Evolutionary conservation across 2,888 invertebrate genomes (phyloP), one percentile per base, ranked within the genome.

Genomic region (Ernsta delagoae): DNA sequence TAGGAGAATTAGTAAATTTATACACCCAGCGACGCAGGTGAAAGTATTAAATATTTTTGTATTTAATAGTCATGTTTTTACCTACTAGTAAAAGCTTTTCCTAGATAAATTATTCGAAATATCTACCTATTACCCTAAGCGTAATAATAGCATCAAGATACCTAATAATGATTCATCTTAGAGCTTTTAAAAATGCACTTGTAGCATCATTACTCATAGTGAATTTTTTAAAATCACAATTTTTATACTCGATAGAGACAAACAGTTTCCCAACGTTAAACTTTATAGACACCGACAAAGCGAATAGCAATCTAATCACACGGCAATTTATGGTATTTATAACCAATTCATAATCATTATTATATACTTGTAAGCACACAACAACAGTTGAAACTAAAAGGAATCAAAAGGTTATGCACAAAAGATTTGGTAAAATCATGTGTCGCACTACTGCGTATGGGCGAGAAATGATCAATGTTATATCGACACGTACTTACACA

Each of bases 331-430:
- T 12, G 43, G 31, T n/a, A 67, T 16, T 16, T 62, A 62, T 34
- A n/a, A 48, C 31, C 9, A 12, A 53, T 56, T 48, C 48, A 65
- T 39, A 61, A 12, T 24, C 16, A 6, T 48, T 39, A 62, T 63
- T 63, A 62, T 67, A 48, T 54, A 41, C 56, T 61, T 61, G 60
- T 72, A 72, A 75, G 71, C 70, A 70, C 67, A 65, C 59, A 57
- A 65, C 54, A 64, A 48, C 43, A 39, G 48, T 45, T 62, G 41
- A 70, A 70, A 70, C 69, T 41, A 64, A 70, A 69, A 63, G 69
- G 41, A 63, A 63, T 68, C 54, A 63, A 68, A 66, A 65, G 50
- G 70, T 66, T 66, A 68, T 39, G 39, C 57, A 63, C 50, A 59
- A 68, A 57, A 50, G 62, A 36, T 41, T 64, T 62, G 3, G n/a